Percentiles rank a stretch among this genome's conserved stretches.
Evolutionary conservation across 1,140 invertebrate genomes (phyloP).

Genomic region (Eurosta solidaginis): DNA sequence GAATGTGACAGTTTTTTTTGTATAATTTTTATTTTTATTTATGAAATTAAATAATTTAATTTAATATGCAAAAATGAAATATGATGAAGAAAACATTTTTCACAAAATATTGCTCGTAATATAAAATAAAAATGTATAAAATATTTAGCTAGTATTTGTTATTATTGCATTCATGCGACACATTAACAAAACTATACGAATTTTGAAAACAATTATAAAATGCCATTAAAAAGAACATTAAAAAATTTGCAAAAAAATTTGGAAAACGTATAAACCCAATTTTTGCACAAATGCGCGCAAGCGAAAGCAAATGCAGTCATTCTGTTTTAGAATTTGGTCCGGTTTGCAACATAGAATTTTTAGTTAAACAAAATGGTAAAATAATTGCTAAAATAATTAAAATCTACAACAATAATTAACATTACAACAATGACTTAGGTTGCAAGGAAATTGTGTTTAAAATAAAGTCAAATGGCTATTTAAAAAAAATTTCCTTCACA

Average conservation of each 20-base stretch:
- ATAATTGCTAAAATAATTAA: too few species aligned
- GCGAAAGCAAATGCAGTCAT: not conserved
- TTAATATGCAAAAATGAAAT: not conserved
- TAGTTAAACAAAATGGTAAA: not conserved
- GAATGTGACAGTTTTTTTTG: not conserved
- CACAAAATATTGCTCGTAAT: not conserved
- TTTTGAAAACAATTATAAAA: constrained; percentile 10
- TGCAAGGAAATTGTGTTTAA: too few species aligned
- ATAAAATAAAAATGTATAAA: not conserved
- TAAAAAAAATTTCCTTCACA: too few species aligned
- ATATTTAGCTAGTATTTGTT: not conserved
- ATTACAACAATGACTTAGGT: too few species aligned
- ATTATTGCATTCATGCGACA: not conserved
- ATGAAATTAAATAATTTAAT: constrained; percentile 3
- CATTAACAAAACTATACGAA: not conserved
- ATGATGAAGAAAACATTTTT: not conserved
- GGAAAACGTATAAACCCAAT: not conserved
- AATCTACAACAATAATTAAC: too few species aligned
- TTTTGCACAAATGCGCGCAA: not conserved
- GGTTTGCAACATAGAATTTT: constrained; percentile 1
- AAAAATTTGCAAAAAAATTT: not conserved
- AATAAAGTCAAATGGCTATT: too few species aligned
- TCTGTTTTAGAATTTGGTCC: constrained; percentile 1
- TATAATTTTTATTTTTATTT: not conserved
- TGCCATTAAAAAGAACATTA: not conserved